Evolutionary conservation across 2,113 vertebrate species (phyloP).

Genomic region (Hippocampus comes): DNA sequence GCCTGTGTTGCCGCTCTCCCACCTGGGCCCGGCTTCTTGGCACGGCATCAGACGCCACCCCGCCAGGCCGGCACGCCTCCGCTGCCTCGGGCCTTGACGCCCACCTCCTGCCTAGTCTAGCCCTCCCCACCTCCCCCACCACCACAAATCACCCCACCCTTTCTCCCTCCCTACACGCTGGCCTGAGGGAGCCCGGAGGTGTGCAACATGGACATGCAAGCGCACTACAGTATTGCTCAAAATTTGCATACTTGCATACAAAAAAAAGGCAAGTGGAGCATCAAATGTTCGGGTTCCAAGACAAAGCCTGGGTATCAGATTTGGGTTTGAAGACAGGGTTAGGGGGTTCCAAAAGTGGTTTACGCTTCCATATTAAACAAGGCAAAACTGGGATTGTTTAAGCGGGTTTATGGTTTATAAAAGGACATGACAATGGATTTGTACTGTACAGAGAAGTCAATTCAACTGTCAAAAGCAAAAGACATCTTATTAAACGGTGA

Average conservation of each 20-base stretch:
- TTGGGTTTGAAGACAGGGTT: not conserved
- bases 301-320: not conserved
- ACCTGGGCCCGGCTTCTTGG: slow-evolving; percentile 72
- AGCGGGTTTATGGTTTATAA: slow-evolving; percentile 10
- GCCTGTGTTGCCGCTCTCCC: slow-evolving; percentile 70
- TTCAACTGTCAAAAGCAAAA: slow-evolving; percentile 28
- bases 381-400: not conserved
- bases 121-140: slow-evolving; percentile 13
- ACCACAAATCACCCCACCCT: slow-evolving; percentile 35
- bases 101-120: slow-evolving; percentile 44
- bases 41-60: slow-evolving; percentile 68
- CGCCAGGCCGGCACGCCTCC: slow-evolving; percentile 64
- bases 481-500: not conserved
- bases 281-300: not conserved
- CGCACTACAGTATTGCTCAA: not conserved
- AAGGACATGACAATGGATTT: slow-evolving; percentile 36
- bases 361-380: not conserved
- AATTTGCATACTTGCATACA: slow-evolving; percentile 11
- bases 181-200: slow-evolving; percentile 54
- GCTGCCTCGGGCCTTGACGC: slow-evolving; percentile 53
- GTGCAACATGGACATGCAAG: slow-evolving; percentile 21
- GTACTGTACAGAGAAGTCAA: slow-evolving; percentile 36
- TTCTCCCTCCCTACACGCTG: slow-evolving; percentile 15
- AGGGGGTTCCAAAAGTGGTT: not conserved
- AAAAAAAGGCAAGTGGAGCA: not conserved